Evolutionary conservation across 2,888 invertebrate species (phyloP), one percentile per base, ranked within the genome.

Genomic region (Pelosia muscerda): DNA sequence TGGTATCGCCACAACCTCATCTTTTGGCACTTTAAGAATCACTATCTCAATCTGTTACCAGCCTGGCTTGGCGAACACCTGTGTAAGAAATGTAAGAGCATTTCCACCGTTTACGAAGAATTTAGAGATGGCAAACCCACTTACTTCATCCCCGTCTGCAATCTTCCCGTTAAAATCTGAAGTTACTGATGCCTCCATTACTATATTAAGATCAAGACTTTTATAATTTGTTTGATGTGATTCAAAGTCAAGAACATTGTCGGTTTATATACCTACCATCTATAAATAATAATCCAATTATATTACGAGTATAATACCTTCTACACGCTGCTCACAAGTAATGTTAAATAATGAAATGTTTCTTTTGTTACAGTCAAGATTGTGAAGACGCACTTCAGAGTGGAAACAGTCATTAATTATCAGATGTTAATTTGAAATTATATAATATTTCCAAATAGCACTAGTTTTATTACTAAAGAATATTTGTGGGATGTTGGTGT

Each of bases 351-450:
- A 63, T 22, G 8, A 15, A 53, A 22, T 49, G 10, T 56, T 62
- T 78, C 76, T 85, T 83, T 78, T 91, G 57, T 79, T 92, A 82
- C 90, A 92, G 92, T 92, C 92, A 70, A 86, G 90, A 68, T 83
- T 92, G 68, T 92, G 75, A 90, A 65, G 63, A 70, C 31, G 10
- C 25, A 42, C 42, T 57, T 25, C 38, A 26, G 38, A 22, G n/a
- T 42, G 4, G n/a, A 42, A 60, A 42, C 23, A 19, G 28, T 8
- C 23, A 38, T 11, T n/a, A n/a, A 53, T 31, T 25, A 31, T 31
- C 34, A 53, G 38, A 55, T 38, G 11, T 31, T 31, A 58, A 58
- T 15, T 23, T 63, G 22, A 56, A 56, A 56, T 59, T 34, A 59
- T 34, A 59, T n/a, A 34, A 49, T 49, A n/a, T 9, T 49, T 19